phyloP scores from a whole-genome alignment of 2,113 vertebrate species.

The Odontesthes bonariensis region DNA sequence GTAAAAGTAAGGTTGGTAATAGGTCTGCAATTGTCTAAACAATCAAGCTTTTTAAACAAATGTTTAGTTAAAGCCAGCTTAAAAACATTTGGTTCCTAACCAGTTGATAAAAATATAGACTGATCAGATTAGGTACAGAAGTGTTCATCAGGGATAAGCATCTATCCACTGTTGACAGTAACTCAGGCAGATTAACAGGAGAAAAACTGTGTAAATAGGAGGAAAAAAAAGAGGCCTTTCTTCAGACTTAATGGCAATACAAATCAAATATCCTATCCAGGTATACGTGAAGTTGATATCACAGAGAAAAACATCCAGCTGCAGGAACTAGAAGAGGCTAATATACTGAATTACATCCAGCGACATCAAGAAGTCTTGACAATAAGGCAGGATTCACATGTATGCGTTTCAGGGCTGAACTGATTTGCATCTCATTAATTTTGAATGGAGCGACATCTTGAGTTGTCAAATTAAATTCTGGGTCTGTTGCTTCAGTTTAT shows the following conservation, averaged over 20 bases:
- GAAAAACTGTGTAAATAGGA: too few relatives aligned
- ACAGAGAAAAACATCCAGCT: too few relatives aligned
- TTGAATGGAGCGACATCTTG: not conserved
- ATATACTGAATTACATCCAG: not conserved
- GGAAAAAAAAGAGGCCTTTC: not conserved
- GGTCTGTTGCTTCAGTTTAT: not conserved
- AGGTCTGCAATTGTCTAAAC: too few relatives aligned
- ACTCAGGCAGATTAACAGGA: too few relatives aligned
- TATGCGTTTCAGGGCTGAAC: not conserved
- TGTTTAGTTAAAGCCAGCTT: too few relatives aligned
- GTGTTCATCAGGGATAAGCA: too few relatives aligned
- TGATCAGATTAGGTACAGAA: too few relatives aligned
- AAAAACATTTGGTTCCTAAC: too few relatives aligned
- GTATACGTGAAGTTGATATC: not conserved
- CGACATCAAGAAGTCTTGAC: not conserved
- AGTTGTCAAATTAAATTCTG: not conserved
- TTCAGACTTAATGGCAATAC: not conserved
- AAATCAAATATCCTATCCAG: not conserved
- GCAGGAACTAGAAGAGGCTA: not conserved
- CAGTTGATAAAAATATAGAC: too few relatives aligned
- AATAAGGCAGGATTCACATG: not conserved
- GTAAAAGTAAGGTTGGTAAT: too few relatives aligned
- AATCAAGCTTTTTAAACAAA: too few relatives aligned
- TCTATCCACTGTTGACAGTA: too few relatives aligned
- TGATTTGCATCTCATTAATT: not conserved